Conservation (phyloP, 2,888 invertebrate species). For the Cephonodes hylas region DNA sequence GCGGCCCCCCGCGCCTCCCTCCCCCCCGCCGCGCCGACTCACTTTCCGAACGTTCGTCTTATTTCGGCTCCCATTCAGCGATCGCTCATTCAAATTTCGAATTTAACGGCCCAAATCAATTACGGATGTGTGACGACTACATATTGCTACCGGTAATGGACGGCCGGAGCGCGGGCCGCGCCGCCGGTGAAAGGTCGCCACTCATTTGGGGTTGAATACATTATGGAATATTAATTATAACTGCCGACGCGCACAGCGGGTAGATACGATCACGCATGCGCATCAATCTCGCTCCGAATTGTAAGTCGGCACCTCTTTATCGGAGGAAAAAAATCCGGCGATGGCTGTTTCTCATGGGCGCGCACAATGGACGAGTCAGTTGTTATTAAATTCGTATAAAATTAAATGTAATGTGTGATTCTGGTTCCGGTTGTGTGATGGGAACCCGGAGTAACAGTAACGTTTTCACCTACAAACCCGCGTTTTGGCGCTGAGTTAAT, state of each 20-base stretch:
- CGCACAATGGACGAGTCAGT: constrained; percentile 74
- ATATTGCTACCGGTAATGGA: constrained; percentile 61
- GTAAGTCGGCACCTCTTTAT: constrained; percentile 79
- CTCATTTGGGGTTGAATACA: constrained; percentile 62
- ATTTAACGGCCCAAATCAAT: constrained; percentile 76
- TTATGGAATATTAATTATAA: constrained; percentile 76
- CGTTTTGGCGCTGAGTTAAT: constrained; percentile 45
- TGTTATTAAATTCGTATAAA: constrained; percentile 81
- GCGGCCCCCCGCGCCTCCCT: constrained; percentile 47
- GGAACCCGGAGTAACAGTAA: constrained; percentile 67
- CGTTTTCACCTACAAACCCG: constrained; percentile 46
- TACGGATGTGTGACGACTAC: constrained; percentile 67
- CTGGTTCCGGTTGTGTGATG: constrained; percentile 76
- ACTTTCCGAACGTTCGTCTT: constrained; percentile 54
- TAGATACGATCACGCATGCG: constrained; percentile 63
- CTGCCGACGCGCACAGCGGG: constrained; percentile 64
- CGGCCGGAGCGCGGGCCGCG: constrained; percentile 32
- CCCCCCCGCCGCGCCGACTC: constrained; percentile 23
- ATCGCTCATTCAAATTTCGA: constrained; percentile 72
- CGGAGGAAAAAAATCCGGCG: constrained; percentile 67
- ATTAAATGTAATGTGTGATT: constrained; percentile 80
- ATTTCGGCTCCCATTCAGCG: constrained; percentile 70
- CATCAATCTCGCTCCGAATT: constrained; percentile 73
- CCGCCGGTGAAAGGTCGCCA: constrained; percentile 45
- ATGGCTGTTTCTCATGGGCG: constrained; percentile 69